Evolutionary conservation across 2,888 invertebrate genomes (phyloP).

Genomic region (Xanthorhoe spadicearia): DNA sequence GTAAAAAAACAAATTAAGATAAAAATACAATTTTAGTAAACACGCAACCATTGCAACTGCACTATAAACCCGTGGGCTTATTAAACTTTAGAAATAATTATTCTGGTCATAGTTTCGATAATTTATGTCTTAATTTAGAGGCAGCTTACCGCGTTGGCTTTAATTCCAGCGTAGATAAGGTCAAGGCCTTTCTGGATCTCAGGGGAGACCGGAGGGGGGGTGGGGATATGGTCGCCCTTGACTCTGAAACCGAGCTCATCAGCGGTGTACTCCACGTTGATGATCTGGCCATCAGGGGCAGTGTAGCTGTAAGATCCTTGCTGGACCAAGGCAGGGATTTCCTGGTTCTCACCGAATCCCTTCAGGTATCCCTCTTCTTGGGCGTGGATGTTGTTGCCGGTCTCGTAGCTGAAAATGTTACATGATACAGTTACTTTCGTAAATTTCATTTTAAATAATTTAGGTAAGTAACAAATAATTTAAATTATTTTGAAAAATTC

Average conservation of each 20-base stretch:
- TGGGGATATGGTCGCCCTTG: conserved; percentile 92
- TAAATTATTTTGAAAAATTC: too few relatives aligned
- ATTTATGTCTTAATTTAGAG: conserved; percentile 20
- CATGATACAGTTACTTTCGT: neutral
- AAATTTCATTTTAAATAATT: neutral
- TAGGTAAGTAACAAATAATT: too few relatives aligned
- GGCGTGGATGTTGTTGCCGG: conserved; percentile 92
- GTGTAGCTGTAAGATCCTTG: conserved; percentile 92
- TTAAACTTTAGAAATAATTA: too few relatives aligned
- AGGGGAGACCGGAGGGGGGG: conserved; percentile 92
- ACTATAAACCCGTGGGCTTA: too few relatives aligned
- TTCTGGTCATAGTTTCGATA: neutral
- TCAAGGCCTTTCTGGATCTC: conserved; percentile 95
- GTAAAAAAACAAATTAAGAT: too few relatives aligned
- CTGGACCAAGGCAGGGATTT: conserved; percentile 87
- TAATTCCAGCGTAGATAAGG: conserved; percentile 93
- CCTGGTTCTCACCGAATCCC: conserved; percentile 86
- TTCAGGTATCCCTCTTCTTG: conserved; percentile 92
- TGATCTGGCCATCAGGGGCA: conserved; percentile 90
- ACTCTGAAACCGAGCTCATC: conserved; percentile 93
- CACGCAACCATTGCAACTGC: neutral
- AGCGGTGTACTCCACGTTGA: conserved; percentile 91
- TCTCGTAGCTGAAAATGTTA: conserved; percentile 87
- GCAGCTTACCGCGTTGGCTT: conserved; percentile 75
- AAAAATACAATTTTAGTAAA: too few relatives aligned